These are phyloP conservation scores for Hippocampus guttulatus DNA, from an alignment of 2,113 vertebrate species.

Conservation along the genomic window DNA sequence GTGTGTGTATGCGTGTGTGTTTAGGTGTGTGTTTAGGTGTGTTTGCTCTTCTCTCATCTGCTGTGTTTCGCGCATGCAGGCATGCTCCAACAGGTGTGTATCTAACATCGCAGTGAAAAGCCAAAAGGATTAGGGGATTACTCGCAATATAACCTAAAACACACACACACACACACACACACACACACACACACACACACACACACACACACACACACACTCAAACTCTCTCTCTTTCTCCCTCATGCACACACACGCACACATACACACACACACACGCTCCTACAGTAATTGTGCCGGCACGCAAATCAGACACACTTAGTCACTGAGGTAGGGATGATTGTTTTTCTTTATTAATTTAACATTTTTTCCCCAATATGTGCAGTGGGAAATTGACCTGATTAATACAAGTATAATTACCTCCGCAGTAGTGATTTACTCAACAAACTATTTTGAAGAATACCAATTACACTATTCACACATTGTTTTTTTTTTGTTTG, in stretches of 20 bases:
- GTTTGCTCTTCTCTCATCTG: slow-evolving; percentile 25
- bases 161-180: background rate
- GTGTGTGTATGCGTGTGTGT: too few relatives aligned
- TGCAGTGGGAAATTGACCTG: background rate
- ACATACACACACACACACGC: slow-evolving; percentile 1
- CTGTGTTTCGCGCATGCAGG: slow-evolving; percentile 12
- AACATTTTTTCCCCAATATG: background rate
- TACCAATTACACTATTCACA: background rate
- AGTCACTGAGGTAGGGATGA: background rate
- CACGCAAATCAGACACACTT: slow-evolving; percentile 3
- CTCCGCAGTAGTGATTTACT: background rate
- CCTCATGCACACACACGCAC: background rate
- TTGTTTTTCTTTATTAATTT: slow-evolving; percentile 3
- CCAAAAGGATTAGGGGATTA: slow-evolving; percentile 47
- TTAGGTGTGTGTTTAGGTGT: slow-evolving; percentile 12
- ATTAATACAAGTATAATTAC: slow-evolving; percentile 2
- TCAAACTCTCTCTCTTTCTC: too few relatives aligned
- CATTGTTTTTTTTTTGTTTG: background rate
- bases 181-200: background rate
- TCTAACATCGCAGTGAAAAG: slow-evolving; percentile 29
- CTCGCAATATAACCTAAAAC: slow-evolving; percentile 22
- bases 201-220: slow-evolving; percentile 3
- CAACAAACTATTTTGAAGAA: background rate
- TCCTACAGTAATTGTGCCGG: background rate
- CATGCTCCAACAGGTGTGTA: slow-evolving; percentile 36